Evolutionary conservation across 2,888 invertebrate species (phyloP), one percentile per base, ranked within the genome.

Genomic region (Tachina grossa): DNA sequence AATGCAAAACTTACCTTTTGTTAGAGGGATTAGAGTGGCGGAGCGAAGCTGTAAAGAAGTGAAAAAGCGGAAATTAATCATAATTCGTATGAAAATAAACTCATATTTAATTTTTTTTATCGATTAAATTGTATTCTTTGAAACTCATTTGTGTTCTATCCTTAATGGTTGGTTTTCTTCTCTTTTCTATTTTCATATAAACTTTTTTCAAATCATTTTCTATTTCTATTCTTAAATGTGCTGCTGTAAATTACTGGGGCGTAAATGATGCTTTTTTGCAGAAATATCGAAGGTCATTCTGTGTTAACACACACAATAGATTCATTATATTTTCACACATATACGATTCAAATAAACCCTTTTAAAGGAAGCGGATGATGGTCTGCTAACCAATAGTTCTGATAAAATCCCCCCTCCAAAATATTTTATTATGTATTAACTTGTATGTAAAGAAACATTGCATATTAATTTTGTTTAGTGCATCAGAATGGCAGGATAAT

Each of bases 171-270:
- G 41, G 41, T n/a, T 41, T 16, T 59, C 41, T n/a, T 10, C 16
- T 4, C 9, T 43, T 19, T 63, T 43, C 14, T 10, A 41, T 41
- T 45, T 71, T 66, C 13, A 14, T 39, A 14, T 47, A 16, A 49
- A 8, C 31, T 39, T 31, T 51, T 41, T 19, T 31, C 22, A 19
- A 22, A n/a, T 9, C 9, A 14, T 49, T 31, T 31, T 43, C 61
- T 63, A 31, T 75, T 55, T 55, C 14, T 75, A 22, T 53, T 43
- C n/a, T 22, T 11, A 45, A 65, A 43, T 43, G 11, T 31, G 16
- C 13, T 63, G 43, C n/a, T 75, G 43, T 45, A 75, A 63, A 63
- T 63, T 51, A 63, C 22, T 75, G 43, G 63, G 31, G 31, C 75
- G 16, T 45, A 31, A 19, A n/a, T 19, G 5, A 13, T 16, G 43